Evolutionary conservation across 1,140 invertebrate species (phyloP).

Genomic region (Cryptotermes secundus): DNA sequence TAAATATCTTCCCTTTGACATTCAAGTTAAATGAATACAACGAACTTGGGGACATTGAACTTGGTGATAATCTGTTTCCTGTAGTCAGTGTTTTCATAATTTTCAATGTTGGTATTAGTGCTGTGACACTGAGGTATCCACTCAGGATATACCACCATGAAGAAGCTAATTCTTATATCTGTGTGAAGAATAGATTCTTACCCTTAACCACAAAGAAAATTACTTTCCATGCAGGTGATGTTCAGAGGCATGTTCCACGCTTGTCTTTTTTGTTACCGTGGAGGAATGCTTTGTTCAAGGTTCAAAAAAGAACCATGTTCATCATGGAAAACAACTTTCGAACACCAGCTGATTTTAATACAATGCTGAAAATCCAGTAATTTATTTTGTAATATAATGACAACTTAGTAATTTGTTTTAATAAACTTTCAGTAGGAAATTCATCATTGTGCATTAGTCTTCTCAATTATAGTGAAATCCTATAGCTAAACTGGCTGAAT

Average conservation of each 20-base stretch:
- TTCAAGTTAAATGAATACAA: background rate
- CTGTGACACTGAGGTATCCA: conserved; percentile 28
- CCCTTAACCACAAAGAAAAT: conserved; percentile 29
- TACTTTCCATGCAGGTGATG: background rate
- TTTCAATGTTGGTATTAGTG: background rate
- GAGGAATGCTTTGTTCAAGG: conserved; percentile 12
- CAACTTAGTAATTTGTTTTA: too few species aligned
- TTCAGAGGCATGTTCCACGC: background rate
- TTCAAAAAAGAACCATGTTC: conserved; percentile 36
- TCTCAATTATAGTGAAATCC: too few species aligned
- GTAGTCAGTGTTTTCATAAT: background rate
- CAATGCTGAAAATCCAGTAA: conserved; percentile 39
- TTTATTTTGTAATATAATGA: too few species aligned
- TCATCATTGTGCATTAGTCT: too few species aligned
- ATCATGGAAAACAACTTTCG: conserved; percentile 42
- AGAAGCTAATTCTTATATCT: conserved; percentile 35
- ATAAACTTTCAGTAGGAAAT: too few species aligned
- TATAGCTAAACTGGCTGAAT: too few species aligned
- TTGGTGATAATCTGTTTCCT: too few species aligned
- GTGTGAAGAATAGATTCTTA: conserved; percentile 27
- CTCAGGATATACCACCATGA: conserved; percentile 37
- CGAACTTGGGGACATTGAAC: too few species aligned
- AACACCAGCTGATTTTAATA: conserved; percentile 42
- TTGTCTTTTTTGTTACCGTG: background rate
- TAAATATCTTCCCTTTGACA: background rate